Base-by-base conservation (phyloP, 2,888 invertebrate genomes). In the Subacronicta megacephala region DNA sequence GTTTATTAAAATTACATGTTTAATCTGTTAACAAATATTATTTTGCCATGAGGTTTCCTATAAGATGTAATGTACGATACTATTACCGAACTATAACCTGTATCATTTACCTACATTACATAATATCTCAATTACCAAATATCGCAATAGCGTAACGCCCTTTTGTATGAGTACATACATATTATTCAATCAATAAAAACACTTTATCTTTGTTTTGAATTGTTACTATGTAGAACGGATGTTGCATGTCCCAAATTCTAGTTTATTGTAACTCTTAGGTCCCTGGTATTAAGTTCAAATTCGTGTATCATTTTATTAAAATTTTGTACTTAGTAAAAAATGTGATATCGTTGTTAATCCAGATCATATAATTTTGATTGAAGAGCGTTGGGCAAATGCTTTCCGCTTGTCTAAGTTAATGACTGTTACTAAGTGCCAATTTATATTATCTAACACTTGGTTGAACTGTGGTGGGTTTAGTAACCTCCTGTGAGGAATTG, bases 211-310 rank as follows among this genome's bases (percentile, higher is more conserved):
- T 29, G 23, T 29, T 50, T 47, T 66, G 68, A 55, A 62, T 58
- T 61, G 35, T 59, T 49, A 45, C 33, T 57, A 82, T 78, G 63
- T 82, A 50, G 81, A 82, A 59, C 86, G 86, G 86, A 86, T 68
- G 68, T 84, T 82, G 78, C 75, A 23, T 31, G 29, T 18, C n/a
- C 17, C 5, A 17, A 38, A 44, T 42, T 54, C 35, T 9, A 45
- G 53, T 29, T 47, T 12, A 40, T n/a, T 6, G 40, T 31, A 31
- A 31, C 46, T 44, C 52, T 31, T 56, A 62, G 17, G 7, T 12
- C 7, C 0, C 15, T 2, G 9, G 7, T 17, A 46, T 60, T 58
- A 61, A 49, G 41, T 52, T 20, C 7, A 59, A 20, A 15, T 45
- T 67, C 1, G 20, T n/a, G 17, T n/a, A 0, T 40, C 9, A 15